Evolutionary conservation across 2,888 invertebrate genomes (phyloP).

Genomic region (Isoperla grammatica): DNA sequence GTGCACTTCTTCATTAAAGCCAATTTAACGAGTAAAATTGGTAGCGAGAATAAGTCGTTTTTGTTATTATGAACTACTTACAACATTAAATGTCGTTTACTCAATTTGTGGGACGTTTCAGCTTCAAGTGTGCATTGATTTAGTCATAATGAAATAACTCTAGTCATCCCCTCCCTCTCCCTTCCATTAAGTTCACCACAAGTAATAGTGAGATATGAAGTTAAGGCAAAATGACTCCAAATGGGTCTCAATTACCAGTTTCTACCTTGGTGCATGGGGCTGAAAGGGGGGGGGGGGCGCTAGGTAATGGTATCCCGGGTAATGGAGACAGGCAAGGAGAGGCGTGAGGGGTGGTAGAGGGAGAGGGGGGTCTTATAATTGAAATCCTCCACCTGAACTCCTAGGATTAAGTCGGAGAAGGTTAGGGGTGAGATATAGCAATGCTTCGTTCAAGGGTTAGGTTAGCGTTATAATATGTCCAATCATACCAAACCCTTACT

Average conservation of each 20-base stretch:
- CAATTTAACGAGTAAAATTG: too few relatives aligned
- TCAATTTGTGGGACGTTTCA: constrained; percentile 7
- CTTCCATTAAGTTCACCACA: constrained; percentile 27
- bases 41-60: too few relatives aligned
- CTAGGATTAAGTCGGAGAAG: constrained; percentile 23
- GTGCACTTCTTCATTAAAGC: too few relatives aligned
- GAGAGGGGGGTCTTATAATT: constrained; percentile 24
- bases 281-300: constrained; percentile 27
- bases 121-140: constrained; percentile 14
- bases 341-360: constrained; percentile 8
- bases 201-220: constrained; percentile 35
- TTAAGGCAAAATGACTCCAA: constrained; percentile 35
- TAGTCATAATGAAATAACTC: constrained; percentile 16
- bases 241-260: constrained; percentile 35
- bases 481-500: constrained; percentile 14
- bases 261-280: constrained; percentile 12
- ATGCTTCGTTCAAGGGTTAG: background rate
- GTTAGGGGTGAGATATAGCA: constrained; percentile 6
- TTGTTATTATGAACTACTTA: too few relatives aligned
- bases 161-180: constrained; percentile 2
- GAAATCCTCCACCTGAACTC: constrained; percentile 30
- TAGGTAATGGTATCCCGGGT: constrained; percentile 25
- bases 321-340: constrained; percentile 11
- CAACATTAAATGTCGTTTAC: background rate
- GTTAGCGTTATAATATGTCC: constrained; percentile 14